Evolutionary conservation across 2,797 vertebrate species (phyloP).

Genomic region (Sebastes kiyomatsui): DNA sequence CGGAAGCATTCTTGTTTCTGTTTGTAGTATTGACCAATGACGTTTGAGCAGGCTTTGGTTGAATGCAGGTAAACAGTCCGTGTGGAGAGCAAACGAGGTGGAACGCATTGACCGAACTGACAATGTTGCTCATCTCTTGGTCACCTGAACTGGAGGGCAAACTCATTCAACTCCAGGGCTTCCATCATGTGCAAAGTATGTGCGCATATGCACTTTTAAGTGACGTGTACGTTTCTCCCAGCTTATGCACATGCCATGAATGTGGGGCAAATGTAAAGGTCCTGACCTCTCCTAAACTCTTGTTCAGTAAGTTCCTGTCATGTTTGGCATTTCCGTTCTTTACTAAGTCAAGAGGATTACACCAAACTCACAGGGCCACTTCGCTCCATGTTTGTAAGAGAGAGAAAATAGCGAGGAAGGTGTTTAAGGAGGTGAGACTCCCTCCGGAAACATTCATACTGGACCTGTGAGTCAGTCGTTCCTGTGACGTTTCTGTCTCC

Average conservation of each 20-base stretch:
- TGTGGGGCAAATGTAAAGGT: conserved; percentile 32
- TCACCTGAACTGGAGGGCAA: background rate
- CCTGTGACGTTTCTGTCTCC: background rate
- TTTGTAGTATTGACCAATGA: no score
- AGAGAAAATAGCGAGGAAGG: background rate
- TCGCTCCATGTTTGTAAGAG: background rate
- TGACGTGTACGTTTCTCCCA: background rate
- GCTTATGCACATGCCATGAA: background rate
- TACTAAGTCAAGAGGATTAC: conserved; percentile 2
- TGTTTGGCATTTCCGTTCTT: conserved; percentile 22
- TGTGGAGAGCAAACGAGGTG: no score
- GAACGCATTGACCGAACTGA: no score
- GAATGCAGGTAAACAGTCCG: no score
- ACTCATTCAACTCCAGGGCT: background rate
- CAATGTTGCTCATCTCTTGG: background rate
- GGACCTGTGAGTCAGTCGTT: background rate
- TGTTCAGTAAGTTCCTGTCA: conserved; percentile 27
- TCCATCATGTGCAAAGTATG: background rate
- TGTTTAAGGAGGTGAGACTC: conserved; percentile 16
- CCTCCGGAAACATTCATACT: background rate
- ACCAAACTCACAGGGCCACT: background rate
- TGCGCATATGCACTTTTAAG: background rate
- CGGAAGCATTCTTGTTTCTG: no score
- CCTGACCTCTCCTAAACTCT: conserved; percentile 2
- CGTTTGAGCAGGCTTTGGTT: no score